A percentile compares a stretch with the other conserved stretches of the same genome.
phyloP scores from a whole-genome alignment of 2,888 invertebrate genomes.

The Phalangium opilio region DNA sequence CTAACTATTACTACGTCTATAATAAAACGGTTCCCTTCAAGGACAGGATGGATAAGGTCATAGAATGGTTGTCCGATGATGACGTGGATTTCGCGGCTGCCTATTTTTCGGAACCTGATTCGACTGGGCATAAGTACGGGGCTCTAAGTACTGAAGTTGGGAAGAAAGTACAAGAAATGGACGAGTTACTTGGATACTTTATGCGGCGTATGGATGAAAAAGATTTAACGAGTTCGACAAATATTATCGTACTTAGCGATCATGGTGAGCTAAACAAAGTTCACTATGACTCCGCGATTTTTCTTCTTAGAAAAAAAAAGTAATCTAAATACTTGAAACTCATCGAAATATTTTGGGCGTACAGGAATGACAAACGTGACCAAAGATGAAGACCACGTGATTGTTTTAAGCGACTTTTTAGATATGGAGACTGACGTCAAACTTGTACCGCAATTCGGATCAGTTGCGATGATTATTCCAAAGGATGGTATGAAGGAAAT shows the following conservation, averaged over 20 bases:
- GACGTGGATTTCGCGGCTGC: slow-evolving; percentile 16
- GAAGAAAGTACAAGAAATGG: slow-evolving; percentile 46
- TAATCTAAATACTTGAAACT: no score
- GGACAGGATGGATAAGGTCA: slow-evolving; percentile 14
- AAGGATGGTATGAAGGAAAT: slow-evolving; percentile 3
- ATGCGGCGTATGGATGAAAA: not conserved
- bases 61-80: slow-evolving; percentile 18
- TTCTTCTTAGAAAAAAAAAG: no score
- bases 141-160: slow-evolving; percentile 82
- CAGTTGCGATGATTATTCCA: slow-evolving; percentile 2
- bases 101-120: slow-evolving; percentile 24
- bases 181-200: slow-evolving; percentile 1
- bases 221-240: slow-evolving; percentile 12
- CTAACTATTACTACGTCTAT: slow-evolving; percentile 2
- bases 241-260: slow-evolving; percentile 26
- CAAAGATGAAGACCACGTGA: slow-evolving; percentile 1
- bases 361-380: slow-evolving; percentile 22
- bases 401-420: slow-evolving; percentile 5
- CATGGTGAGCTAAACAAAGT: slow-evolving; percentile 23
- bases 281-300: no score
- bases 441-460: slow-evolving; percentile 1
- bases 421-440: slow-evolving; percentile 3
- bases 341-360: no score
- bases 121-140: slow-evolving; percentile 63
- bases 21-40: slow-evolving; percentile 4